phyloP scores from a whole-genome alignment of 1,140 invertebrate genomes.

The Eriosoma lanigerum region DNA sequence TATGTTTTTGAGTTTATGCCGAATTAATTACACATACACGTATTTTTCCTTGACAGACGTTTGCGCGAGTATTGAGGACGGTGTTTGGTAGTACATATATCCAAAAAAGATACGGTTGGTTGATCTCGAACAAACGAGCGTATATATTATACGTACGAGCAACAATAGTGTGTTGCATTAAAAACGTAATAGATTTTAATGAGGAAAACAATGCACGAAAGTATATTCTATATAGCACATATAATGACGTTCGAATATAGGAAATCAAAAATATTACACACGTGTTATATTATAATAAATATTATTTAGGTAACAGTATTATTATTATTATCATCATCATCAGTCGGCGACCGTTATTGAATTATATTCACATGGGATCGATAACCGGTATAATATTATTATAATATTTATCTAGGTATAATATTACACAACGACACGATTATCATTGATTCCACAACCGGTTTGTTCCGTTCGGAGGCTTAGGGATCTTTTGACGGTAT shows the following conservation, averaged over 20 bases:
- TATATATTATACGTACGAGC: background rate
- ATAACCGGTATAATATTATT: constrained; percentile 17
- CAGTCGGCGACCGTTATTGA: constrained; percentile 26
- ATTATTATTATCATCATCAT: background rate
- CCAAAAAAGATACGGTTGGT: constrained; percentile 35
- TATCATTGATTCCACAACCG: background rate
- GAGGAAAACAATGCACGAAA: constrained; percentile 34
- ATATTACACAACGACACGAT: background rate
- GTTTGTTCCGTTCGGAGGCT: background rate
- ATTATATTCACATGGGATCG: constrained; percentile 12
- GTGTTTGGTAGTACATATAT: background rate
- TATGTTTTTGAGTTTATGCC: background rate
- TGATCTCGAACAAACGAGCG: constrained; percentile 40
- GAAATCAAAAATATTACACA: constrained; percentile 33
- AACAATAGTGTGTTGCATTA: constrained; percentile 19
- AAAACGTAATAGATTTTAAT: constrained; percentile 40
- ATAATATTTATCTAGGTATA: background rate
- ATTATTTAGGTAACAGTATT: background rate
- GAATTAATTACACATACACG: constrained; percentile 23
- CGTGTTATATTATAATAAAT: background rate
- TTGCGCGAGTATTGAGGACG: constrained; percentile 20
- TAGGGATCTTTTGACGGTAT: background rate
- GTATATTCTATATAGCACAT: background rate
- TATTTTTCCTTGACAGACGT: constrained; percentile 42
- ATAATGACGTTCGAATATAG: background rate